These are phyloP conservation scores for Lordiphosa andalusiaca DNA, from an alignment of 2,888 invertebrate species.

Conservation along the genomic window DNA sequence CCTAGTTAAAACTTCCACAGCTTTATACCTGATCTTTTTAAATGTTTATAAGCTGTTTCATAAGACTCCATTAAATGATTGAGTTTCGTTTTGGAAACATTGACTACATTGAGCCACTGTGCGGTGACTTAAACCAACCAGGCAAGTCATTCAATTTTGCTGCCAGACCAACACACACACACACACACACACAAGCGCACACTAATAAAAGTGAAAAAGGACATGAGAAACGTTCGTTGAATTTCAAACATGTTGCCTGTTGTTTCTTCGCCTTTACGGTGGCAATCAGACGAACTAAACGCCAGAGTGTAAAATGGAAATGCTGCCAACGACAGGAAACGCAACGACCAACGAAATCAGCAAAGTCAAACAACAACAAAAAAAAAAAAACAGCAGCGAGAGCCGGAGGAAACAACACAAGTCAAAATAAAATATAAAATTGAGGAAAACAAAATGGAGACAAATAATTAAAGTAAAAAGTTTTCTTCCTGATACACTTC, in stretches of 20 bases:
- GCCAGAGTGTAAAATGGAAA: conserved; percentile 49
- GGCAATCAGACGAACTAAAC: conserved; percentile 49
- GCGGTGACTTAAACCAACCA: conserved; percentile 42
- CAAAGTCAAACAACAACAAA: conserved; percentile 59
- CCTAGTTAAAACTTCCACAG: too few relatives aligned
- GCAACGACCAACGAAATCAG: conserved; percentile 50
- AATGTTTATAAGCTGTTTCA: too few relatives aligned
- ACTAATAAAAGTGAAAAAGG: conserved; percentile 62
- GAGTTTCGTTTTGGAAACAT: too few relatives aligned
- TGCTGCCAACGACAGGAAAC: conserved; percentile 50
- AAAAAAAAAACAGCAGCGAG: conserved; percentile 19
- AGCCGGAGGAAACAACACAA: conserved; percentile 10
- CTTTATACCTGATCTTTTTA: too few relatives aligned
- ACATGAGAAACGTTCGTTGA: conserved; percentile 61
- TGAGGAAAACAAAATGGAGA: conserved; percentile 26
- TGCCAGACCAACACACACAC: conserved; percentile 21
- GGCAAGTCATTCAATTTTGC: conserved; percentile 62
- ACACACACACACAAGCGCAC: conserved; percentile 20
- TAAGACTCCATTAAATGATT: too few relatives aligned
- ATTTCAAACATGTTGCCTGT: conserved; percentile 57
- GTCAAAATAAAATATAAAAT: conserved; percentile 7
- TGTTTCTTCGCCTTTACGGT: conserved; percentile 6
- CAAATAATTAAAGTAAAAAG: conserved; percentile 48
- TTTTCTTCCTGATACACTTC: conserved; percentile 43
- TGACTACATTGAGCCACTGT: too few relatives aligned